Evolutionary conservation across 2,113 vertebrate genomes (phyloP), one percentile per base, ranked within the genome.

Genomic region (Dendrocopos noguchii): DNA sequence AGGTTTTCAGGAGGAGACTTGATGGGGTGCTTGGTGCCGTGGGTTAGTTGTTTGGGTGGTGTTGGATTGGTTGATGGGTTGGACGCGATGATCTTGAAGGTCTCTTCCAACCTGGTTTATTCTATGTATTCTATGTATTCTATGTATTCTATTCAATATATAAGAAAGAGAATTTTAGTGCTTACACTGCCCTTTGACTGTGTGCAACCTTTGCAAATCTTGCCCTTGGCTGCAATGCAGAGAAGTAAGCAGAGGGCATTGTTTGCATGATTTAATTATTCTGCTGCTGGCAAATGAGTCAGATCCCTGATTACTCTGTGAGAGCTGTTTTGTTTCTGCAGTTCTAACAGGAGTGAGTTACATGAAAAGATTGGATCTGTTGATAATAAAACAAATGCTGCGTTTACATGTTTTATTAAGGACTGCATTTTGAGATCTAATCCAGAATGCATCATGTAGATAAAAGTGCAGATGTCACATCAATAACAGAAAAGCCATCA

Each of bases 401-500:
- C 27, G 3, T 34, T 89, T 88, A 10, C 5, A 21, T 50, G 25
- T 52, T 80, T 79, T 76, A 82, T 10, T 18, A 44, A 57, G 17
- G 25, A 24, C 13, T 27, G 13, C 4, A 22, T 78, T 80, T 84
- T 72, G 65, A 80, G 9, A 76, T 59, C 39, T 70, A 66, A 65
- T 55, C 17, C 6, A 65, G 56, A 65, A 76, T 22, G 3, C 4
- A 24, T 63, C 19, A 46, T 76, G 46, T 42, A 85, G 20, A 76
- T 42, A 80, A 73, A 85, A 5, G 10, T 44, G 4, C 12, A 73
- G 19, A 21, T 70, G 19, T 36, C 61, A 61, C 5, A 29, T 79
- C 0, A 0, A 1, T 57, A 67, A 52, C 6, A 80, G 19, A 17
- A 6, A 80, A 57, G 61, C 56, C 3, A 2, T 76, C 33, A 46